Percentiles rank a stretch among this genome's conserved stretches.
phyloP scores from a whole-genome alignment of 2,888 invertebrate species.

The Melinaea menophilus region DNA sequence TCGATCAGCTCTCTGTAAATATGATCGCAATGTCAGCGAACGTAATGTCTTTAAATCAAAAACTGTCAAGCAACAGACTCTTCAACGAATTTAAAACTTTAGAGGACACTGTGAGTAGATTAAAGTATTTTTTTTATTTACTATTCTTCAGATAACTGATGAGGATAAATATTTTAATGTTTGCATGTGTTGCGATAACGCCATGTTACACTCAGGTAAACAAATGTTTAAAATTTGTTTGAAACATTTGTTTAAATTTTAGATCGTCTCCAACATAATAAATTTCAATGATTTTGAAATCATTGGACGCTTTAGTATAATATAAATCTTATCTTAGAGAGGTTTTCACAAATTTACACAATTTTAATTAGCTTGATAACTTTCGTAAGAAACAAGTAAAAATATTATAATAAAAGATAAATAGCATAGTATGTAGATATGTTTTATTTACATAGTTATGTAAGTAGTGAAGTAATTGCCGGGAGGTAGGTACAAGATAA shows the following conservation, averaged over 20 bases:
- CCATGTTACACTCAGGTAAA: background rate
- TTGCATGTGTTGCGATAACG: background rate
- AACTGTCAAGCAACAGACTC: conserved; percentile 56
- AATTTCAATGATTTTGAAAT: too few relatives aligned
- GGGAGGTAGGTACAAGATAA: conserved; percentile 26
- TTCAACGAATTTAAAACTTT: conserved; percentile 60
- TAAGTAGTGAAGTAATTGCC: conserved; percentile 23
- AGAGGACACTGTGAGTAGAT: conserved; percentile 65
- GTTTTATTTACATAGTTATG: conserved; percentile 14
- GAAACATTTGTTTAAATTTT: background rate
- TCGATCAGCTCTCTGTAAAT: conserved; percentile 61
- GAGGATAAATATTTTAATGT: background rate
- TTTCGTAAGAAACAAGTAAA: background rate
- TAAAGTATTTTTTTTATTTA: background rate
- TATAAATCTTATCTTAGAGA: too few relatives aligned
- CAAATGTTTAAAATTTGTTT: background rate
- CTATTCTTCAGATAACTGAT: conserved; percentile 1
- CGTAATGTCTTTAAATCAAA: conserved; percentile 59
- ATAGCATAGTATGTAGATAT: conserved; percentile 6
- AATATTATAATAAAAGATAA: conserved; percentile 2
- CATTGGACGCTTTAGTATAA: too few relatives aligned
- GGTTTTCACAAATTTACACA: background rate
- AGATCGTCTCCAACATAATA: background rate
- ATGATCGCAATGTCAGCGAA: conserved; percentile 60
- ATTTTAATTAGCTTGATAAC: background rate